phyloP scores from a whole-genome alignment of 2,113 vertebrate genomes.

The Pedetes capensis region DNA sequence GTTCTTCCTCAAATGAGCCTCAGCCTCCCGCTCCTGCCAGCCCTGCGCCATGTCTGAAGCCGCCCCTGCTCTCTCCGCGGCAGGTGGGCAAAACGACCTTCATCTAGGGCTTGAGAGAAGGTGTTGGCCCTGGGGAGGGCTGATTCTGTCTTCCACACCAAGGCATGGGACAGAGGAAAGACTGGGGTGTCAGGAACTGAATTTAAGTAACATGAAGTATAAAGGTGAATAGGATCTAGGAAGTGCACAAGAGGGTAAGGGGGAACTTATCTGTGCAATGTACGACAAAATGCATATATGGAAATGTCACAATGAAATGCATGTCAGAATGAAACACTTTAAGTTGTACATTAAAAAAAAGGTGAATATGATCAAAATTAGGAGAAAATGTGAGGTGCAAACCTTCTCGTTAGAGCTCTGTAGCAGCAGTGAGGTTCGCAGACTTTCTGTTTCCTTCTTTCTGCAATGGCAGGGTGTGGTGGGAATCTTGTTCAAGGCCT shows the following conservation, averaged over 20 bases:
- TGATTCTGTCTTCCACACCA: neutral
- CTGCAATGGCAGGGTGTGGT: neutral
- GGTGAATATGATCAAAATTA: neutral
- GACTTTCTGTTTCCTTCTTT: neutral
- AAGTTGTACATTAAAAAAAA: too few relatives aligned
- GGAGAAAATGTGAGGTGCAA: neutral
- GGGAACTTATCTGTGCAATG: too few relatives aligned
- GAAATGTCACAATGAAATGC: too few relatives aligned
- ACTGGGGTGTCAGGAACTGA: neutral
- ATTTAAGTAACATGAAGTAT: neutral
- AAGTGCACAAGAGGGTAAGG: too few relatives aligned
- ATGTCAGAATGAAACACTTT: too few relatives aligned
- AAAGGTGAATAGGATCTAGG: neutral
- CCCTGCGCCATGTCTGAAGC: slow-evolving; percentile 37
- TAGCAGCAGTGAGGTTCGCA: neutral
- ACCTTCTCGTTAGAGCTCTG: neutral
- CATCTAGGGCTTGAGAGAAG: neutral
- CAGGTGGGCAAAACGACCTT: slow-evolving; percentile 72
- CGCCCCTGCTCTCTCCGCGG: slow-evolving; percentile 27
- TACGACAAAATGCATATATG: too few relatives aligned
- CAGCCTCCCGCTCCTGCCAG: slow-evolving; percentile 47
- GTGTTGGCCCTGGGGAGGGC: neutral
- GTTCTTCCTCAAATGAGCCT: slow-evolving; percentile 85
- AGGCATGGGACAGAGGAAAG: neutral
- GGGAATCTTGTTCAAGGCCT: neutral